Evolutionary conservation across 2,888 invertebrate genomes (phyloP).

Genomic region (Dasypolia templi): DNA sequence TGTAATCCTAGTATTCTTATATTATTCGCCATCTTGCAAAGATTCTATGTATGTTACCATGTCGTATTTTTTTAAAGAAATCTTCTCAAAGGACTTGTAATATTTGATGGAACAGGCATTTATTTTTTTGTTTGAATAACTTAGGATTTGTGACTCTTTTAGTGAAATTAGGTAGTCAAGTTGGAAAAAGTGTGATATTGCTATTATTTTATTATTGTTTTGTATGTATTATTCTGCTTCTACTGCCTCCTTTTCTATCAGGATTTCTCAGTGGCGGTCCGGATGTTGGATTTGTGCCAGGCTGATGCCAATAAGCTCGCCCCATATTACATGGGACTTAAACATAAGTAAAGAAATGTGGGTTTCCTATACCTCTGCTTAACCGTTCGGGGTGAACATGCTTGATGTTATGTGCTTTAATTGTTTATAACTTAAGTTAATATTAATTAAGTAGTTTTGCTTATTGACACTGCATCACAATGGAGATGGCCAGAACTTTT

Average conservation of each 20-base stretch:
- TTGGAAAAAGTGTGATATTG: neutral
- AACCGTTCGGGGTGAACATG: neutral
- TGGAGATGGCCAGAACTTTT: neutral
- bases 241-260: neutral
- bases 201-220: neutral
- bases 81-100: slow-evolving; percentile 39
- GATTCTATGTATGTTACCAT: slow-evolving; percentile 22
- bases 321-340: neutral
- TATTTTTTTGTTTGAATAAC: slow-evolving; percentile 50
- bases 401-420: neutral
- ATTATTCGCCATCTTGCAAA: slow-evolving; percentile 41
- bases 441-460: neutral
- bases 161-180: slow-evolving; percentile 13
- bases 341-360: neutral
- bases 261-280: neutral
- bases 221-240: neutral
- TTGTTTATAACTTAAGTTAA: neutral
- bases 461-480: neutral
- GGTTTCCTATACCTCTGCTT: neutral
- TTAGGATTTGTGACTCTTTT: slow-evolving; percentile 15
- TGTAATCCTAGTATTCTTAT: slow-evolving; percentile 60
- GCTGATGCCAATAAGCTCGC: neutral
- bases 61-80: slow-evolving; percentile 49
- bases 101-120: slow-evolving; percentile 38
- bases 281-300: neutral